phyloP scores from a whole-genome alignment of 1,140 invertebrate species.

The Lepidostoma basale region DNA sequence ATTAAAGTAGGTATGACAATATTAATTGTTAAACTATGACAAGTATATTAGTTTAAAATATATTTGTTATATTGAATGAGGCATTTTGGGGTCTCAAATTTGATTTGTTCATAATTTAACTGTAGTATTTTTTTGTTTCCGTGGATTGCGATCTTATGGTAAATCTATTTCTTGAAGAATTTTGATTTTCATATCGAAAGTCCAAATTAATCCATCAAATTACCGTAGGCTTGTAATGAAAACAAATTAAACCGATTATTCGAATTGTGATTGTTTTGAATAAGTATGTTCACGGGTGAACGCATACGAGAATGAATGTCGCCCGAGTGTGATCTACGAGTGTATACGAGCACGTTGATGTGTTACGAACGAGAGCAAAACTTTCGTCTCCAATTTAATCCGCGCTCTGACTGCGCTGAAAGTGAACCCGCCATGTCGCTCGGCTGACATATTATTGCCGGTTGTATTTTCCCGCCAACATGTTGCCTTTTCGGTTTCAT shows the following conservation, averaged over 20 bases:
- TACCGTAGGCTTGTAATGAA: background rate
- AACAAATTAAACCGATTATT: background rate
- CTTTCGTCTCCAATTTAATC: slow-evolving; percentile 3
- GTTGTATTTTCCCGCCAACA: background rate
- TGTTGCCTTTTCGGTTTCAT: background rate
- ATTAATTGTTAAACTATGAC: too few relatives aligned
- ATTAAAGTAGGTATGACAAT: too few relatives aligned
- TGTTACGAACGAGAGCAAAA: too few relatives aligned
- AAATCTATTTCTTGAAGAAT: too few relatives aligned
- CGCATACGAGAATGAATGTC: background rate
- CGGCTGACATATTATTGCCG: background rate
- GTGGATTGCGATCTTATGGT: too few relatives aligned
- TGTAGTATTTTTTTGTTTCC: too few relatives aligned
- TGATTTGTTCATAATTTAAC: too few relatives aligned
- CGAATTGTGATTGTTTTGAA: background rate
- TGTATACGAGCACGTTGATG: background rate
- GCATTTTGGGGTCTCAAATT: too few relatives aligned
- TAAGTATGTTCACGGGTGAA: background rate
- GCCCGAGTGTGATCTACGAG: background rate
- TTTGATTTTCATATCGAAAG: too few relatives aligned
- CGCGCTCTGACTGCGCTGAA: background rate
- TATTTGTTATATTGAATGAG: too few relatives aligned
- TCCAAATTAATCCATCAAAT: background rate
- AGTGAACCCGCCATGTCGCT: background rate
- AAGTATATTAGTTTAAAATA: too few relatives aligned